Percentiles rank a stretch among this genome's conserved stretches.
Conservation (phyloP, 2,888 invertebrate species). For the Philereme transversata region DNA sequence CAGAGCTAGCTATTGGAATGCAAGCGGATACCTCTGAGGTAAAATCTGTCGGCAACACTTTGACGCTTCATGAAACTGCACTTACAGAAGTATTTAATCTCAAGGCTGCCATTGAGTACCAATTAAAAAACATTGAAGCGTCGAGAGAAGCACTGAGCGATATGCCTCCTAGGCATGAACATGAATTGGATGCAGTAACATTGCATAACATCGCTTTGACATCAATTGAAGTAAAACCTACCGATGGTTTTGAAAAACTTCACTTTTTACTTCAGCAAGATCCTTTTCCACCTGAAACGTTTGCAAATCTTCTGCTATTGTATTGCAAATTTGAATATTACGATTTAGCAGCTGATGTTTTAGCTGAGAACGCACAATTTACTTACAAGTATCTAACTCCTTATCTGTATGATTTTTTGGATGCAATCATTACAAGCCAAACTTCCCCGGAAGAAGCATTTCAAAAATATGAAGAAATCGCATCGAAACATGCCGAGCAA, state of each 20-base stretch:
- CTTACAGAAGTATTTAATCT: conserved; percentile 99
- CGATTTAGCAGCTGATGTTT: conserved; percentile 98
- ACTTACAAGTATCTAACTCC: conserved; percentile 97
- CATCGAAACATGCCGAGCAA: conserved; percentile 94
- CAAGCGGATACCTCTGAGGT: conserved; percentile 97
- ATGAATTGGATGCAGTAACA: conserved; percentile 98
- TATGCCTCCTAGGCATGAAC: conserved; percentile 97
- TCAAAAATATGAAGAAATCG: conserved; percentile 97
- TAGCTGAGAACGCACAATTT: conserved; percentile 98
- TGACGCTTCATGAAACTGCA: conserved; percentile 97
- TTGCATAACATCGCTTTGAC: conserved; percentile 97
- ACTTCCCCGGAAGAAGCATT: conserved; percentile 98
- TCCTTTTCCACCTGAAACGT: conserved; percentile 98
- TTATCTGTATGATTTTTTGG: conserved; percentile 97
- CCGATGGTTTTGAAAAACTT: conserved; percentile 94
- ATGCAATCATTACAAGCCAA: conserved; percentile 98
- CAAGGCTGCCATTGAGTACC: conserved; percentile 99
- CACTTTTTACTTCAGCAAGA: conserved; percentile 96
- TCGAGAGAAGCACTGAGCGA: conserved; percentile 94
- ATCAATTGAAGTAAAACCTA: conserved; percentile 93
- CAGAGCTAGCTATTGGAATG: conserved; percentile 98
- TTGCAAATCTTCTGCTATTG: conserved; percentile 95
- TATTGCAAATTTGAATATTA: conserved; percentile 99
- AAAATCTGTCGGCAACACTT: conserved; percentile 97
- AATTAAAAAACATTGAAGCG: conserved; percentile 89